Conservation (phyloP, 2,797 vertebrate genomes). For the Geotrypetes seraphini region DNA sequence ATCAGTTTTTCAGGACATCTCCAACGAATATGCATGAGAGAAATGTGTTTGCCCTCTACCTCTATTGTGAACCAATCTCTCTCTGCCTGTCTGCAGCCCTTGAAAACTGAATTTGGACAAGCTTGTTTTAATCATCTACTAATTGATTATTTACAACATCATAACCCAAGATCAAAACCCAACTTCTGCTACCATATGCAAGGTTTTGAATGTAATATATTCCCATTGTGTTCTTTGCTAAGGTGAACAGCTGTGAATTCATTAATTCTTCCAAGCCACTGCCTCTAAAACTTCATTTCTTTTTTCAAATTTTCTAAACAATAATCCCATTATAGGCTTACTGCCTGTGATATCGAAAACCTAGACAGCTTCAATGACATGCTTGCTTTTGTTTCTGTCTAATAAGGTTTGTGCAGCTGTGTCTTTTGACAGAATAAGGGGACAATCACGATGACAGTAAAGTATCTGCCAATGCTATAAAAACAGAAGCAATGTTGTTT, state of each 20-base stretch:
- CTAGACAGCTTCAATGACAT: constrained; percentile 12
- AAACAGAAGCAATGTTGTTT: too few species aligned
- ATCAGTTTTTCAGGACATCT: too few species aligned
- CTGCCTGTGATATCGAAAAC: constrained; percentile 11
- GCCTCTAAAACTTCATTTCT: constrained; percentile 25
- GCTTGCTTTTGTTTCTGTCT: background rate
- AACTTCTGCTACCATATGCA: constrained; percentile 41
- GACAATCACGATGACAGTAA: too few species aligned
- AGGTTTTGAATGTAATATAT: constrained; percentile 39
- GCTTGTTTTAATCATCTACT: constrained; percentile 42
- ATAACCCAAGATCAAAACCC: constrained; percentile 32
- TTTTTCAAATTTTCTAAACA: constrained; percentile 30
- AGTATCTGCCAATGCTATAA: too few species aligned
- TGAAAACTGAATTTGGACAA: constrained; percentile 19
- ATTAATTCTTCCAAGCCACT: constrained; percentile 23
- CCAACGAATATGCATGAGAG: too few species aligned
- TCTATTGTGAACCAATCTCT: too few species aligned
- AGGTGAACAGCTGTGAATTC: constrained; percentile 35
- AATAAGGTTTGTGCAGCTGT: constrained; percentile 5
- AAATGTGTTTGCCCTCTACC: too few species aligned
- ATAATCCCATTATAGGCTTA: constrained; percentile 33
- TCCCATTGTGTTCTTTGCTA: constrained; percentile 37
- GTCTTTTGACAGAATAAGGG: too few species aligned
- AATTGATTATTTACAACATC: constrained; percentile 33
- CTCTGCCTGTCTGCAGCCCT: too few species aligned